Percentiles rank a stretch among this genome's conserved stretches.
These are phyloP conservation scores for Cecidostiba fungosa DNA, from an alignment of 2,888 invertebrate genomes.

Conservation along the genomic window DNA sequence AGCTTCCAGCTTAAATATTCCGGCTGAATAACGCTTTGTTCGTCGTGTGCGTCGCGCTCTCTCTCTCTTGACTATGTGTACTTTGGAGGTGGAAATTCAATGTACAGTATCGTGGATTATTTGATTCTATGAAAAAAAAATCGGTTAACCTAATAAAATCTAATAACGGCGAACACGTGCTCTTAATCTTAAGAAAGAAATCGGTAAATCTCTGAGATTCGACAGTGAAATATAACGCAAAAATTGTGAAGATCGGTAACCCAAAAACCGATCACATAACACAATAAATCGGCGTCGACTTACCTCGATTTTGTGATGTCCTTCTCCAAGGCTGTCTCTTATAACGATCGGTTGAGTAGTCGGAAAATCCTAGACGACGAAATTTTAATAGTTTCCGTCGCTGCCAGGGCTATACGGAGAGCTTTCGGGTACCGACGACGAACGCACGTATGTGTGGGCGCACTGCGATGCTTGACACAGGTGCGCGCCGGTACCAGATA, in stretches of 20 bases:
- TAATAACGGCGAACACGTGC: neutral
- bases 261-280: no score
- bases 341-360: no score
- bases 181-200: no score
- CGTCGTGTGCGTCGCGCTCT: neutral
- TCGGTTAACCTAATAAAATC: neutral
- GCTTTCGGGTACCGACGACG: neutral
- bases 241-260: no score
- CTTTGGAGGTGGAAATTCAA: neutral
- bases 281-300: no score
- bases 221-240: no score
- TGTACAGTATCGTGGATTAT: neutral
- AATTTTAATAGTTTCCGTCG: neutral
- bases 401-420: neutral
- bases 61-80: neutral
- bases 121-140: neutral
- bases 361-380: neutral
- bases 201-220: no score
- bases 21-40: neutral
- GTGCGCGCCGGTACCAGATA: constrained; percentile 36
- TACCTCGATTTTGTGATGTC: no score
- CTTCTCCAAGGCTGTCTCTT: no score
- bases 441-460: constrained; percentile 9
- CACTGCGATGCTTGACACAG: constrained; percentile 59
- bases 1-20: neutral